Percentiles rank a stretch among this genome's conserved stretches.
phyloP scores from a whole-genome alignment of 2,797 vertebrate genomes.

The Iguana delicatissima region DNA sequence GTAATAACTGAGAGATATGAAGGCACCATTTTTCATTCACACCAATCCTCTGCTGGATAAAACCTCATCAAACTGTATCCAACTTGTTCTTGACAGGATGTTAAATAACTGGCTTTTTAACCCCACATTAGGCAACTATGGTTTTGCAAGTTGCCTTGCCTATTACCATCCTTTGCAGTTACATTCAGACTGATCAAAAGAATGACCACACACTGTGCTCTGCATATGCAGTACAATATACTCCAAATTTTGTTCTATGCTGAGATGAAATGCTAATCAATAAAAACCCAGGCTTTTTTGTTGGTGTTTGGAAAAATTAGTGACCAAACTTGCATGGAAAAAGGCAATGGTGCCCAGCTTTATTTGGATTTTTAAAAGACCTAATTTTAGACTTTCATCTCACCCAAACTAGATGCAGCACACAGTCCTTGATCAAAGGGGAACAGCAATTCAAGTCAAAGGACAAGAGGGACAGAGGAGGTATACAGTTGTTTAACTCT shows the following conservation, averaged over 20 bases:
- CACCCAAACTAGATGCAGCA: background rate
- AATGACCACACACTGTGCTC: background rate
- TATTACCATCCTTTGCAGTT: background rate
- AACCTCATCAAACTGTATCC: constrained; percentile 36
- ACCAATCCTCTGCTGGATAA: constrained; percentile 28
- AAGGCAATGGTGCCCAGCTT: too few species aligned
- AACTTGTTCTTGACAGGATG: constrained; percentile 18
- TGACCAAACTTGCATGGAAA: too few species aligned
- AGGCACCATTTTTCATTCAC: constrained; percentile 40
- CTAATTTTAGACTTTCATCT: background rate
- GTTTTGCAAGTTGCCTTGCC: constrained; percentile 8
- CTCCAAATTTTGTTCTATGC: background rate
- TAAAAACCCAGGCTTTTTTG: background rate
- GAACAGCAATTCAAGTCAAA: background rate
- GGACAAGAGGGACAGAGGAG: background rate
- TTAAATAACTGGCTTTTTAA: constrained; percentile 35
- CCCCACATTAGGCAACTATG: constrained; percentile 10
- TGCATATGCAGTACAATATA: background rate
- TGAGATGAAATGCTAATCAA: constrained; percentile 15
- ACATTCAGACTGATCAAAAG: background rate
- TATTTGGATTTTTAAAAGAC: constrained; percentile 4
- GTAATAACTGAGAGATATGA: constrained; percentile 40
- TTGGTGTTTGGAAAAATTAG: background rate
- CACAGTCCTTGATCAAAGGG: background rate
- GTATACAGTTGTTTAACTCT: background rate